A percentile compares a stretch with the other conserved stretches of the same genome.
phyloP scores from a whole-genome alignment of 2,113 vertebrate genomes.

The Pachypanchax playfairii region DNA sequence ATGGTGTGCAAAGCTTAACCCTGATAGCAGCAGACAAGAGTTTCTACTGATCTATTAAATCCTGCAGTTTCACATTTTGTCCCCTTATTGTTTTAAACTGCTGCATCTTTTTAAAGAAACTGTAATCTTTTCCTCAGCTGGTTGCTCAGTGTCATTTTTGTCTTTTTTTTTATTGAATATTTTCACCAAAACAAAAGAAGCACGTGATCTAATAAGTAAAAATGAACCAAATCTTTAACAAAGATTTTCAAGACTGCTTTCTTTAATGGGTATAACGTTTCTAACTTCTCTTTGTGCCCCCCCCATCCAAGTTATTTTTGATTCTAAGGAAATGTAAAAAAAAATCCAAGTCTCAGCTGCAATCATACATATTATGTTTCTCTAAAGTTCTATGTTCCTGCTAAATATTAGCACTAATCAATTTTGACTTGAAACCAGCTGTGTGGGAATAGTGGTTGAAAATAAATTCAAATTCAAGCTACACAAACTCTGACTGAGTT shows the following conservation, averaged over 20 bases:
- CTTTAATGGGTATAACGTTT: constrained; percentile 16
- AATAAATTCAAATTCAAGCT: constrained; percentile 45
- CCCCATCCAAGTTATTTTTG: constrained; percentile 16
- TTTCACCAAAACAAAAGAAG: constrained; percentile 5
- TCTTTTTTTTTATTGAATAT: constrained; percentile 21
- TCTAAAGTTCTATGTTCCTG: constrained; percentile 42
- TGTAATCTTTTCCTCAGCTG: neutral
- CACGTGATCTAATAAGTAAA: no score
- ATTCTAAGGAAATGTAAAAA: neutral
- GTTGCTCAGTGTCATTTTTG: constrained; percentile 2
- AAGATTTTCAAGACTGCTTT: constrained; percentile 32
- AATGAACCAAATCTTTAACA: constrained; percentile 9
- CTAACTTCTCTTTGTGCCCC: neutral
- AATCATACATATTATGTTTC: constrained; percentile 35
- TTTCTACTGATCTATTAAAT: constrained; percentile 28
- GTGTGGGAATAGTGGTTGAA: constrained; percentile 64
- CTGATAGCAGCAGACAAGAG: constrained; percentile 40
- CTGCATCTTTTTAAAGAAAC: constrained; percentile 36
- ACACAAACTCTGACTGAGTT: constrained; percentile 59
- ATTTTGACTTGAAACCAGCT: constrained; percentile 61
- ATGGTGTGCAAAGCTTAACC: constrained; percentile 9
- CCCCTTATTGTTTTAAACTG: constrained; percentile 34
- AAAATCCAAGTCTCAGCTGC: constrained; percentile 46
- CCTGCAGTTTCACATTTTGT: constrained; percentile 13
- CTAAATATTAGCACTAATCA: constrained; percentile 60